Conservation (phyloP, 2,888 invertebrate species). For the Scrobipalpa atriplicella region DNA sequence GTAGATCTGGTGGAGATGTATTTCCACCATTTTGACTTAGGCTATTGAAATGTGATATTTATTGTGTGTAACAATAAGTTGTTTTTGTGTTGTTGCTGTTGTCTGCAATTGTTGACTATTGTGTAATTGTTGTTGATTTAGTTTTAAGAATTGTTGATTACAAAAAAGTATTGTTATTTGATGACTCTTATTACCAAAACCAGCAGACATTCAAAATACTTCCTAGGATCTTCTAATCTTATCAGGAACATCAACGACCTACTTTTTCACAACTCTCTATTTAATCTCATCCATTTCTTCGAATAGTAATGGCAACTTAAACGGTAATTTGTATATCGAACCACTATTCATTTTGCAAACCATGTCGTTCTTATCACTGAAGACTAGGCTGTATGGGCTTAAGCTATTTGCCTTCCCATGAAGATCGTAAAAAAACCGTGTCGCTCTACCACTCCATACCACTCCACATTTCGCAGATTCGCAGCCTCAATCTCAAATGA, state of each 20-base stretch:
- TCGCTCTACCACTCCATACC: background rate
- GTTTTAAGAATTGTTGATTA: constrained; percentile 46
- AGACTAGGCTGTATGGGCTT: background rate
- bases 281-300: no score
- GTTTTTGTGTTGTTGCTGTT: constrained; percentile 63
- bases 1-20: constrained; percentile 69
- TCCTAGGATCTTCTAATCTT: no score
- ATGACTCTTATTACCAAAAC: background rate
- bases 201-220: no score
- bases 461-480: constrained; percentile 6
- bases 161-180: constrained; percentile 25
- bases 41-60: constrained; percentile 75
- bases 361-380: no score
- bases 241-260: no score
- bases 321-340: no score
- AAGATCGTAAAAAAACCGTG: no score
- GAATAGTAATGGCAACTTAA: no score
- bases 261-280: no score
- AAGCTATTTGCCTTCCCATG: background rate
- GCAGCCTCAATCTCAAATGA: constrained; percentile 24
- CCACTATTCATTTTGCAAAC: no score
- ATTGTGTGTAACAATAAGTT: constrained; percentile 70
- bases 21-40: constrained; percentile 63
- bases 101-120: constrained; percentile 77
- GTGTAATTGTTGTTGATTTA: constrained; percentile 76